Percentiles rank a stretch among this genome's conserved stretches.
Conservation (phyloP, 2,888 invertebrate genomes). For the Phania funesta region DNA sequence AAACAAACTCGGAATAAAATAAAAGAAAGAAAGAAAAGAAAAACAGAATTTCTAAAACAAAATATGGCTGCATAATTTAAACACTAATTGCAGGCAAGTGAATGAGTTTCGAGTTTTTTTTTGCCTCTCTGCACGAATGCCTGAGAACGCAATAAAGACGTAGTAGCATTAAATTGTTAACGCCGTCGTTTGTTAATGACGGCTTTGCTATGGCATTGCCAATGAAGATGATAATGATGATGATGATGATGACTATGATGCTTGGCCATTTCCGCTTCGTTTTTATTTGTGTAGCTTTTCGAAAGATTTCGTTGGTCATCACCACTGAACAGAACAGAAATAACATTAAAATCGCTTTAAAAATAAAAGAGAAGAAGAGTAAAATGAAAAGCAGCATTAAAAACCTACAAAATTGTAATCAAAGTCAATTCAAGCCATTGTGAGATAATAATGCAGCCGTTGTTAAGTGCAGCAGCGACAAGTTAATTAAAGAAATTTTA, state of each 20-base stretch:
- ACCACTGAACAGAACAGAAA: conserved; percentile 27
- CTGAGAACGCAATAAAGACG: conserved; percentile 8
- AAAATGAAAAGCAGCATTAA: conserved; percentile 11
- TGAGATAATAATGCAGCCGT: conserved; percentile 46
- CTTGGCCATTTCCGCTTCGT: conserved; percentile 59
- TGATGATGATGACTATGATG: conserved; percentile 51
- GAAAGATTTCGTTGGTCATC: conserved; percentile 20
- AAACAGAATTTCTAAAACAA: conserved; percentile 35
- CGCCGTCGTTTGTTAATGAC: conserved; percentile 23
- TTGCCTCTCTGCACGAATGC: neutral
- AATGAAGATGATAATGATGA: conserved; percentile 42
- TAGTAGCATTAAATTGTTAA: conserved; percentile 22
- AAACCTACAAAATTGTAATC: conserved; percentile 31
- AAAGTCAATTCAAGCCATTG: conserved; percentile 40
- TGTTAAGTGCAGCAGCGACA: conserved; percentile 43
- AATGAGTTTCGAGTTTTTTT: no score
- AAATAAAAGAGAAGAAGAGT: neutral
- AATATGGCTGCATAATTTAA: neutral
- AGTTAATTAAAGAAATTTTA: conserved; percentile 54
- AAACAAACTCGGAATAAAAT: conserved; percentile 23
- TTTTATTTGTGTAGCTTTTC: conserved; percentile 13
- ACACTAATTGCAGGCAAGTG: conserved; percentile 35
- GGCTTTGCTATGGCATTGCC: conserved; percentile 18
- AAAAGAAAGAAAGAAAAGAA: no score
- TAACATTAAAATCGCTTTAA: conserved; percentile 41